A percentile compares a stretch with the other conserved stretches of the same genome.
phyloP scores from a whole-genome alignment of 2,113 vertebrate species.

The Dasyurus viverrinus region DNA sequence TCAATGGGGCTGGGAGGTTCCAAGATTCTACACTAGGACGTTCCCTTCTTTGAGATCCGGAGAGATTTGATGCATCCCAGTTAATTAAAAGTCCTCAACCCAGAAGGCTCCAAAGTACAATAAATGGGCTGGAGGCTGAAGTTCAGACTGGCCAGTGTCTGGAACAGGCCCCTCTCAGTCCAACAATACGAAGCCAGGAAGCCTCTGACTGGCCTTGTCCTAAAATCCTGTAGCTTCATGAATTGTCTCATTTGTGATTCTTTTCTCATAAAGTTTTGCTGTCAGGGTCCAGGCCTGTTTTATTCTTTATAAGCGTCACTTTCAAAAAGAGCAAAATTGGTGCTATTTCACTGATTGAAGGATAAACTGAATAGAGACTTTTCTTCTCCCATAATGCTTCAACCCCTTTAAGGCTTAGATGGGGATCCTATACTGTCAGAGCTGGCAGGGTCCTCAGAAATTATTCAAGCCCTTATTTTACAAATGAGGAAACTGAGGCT shows the following conservation, averaged over 20 bases:
- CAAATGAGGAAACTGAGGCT: background rate
- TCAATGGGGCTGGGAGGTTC: slow-evolving; percentile 37
- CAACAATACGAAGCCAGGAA: slow-evolving; percentile 48
- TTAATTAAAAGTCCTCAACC: slow-evolving; percentile 61
- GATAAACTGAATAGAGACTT: background rate
- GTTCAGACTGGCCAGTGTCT: background rate
- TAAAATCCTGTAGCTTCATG: slow-evolving; percentile 35
- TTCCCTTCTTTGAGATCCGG: slow-evolving; percentile 30
- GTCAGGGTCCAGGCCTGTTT: slow-evolving; percentile 44
- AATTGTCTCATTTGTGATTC: slow-evolving; percentile 38
- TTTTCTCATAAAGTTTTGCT: slow-evolving; percentile 43
- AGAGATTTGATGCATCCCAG: slow-evolving; percentile 47
- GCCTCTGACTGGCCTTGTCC: slow-evolving; percentile 20
- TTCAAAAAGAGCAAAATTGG: background rate
- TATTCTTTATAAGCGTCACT: slow-evolving; percentile 32
- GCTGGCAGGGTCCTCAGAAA: background rate
- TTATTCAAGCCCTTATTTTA: background rate
- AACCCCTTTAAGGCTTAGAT: background rate
- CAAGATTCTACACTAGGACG: background rate
- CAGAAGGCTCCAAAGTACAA: slow-evolving; percentile 75
- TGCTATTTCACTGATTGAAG: background rate
- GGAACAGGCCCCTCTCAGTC: slow-evolving; percentile 18
- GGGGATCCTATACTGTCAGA: background rate
- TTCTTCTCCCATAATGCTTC: background rate
- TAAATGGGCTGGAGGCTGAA: slow-evolving; percentile 59